Conservation (phyloP, 2,113 vertebrate species). For the Phylloscopus trochilus region DNA sequence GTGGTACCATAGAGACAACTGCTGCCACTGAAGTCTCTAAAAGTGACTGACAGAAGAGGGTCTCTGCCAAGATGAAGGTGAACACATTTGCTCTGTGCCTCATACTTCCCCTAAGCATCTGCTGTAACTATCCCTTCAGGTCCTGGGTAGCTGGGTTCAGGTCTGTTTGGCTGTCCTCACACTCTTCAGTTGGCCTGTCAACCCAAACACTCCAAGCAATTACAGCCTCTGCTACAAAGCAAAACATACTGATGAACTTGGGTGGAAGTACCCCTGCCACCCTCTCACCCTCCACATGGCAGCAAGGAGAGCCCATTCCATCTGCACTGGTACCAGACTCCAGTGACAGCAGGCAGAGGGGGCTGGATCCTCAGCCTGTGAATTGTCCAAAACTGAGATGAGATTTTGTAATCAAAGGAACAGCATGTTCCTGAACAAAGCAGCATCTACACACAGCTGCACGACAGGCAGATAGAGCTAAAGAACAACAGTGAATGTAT, state of each 20-base stretch:
- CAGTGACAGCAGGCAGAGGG: not conserved
- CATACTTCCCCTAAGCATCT: not conserved
- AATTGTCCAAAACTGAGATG: not conserved
- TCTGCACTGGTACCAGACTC: not conserved
- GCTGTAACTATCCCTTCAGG: not conserved
- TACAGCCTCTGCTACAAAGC: not conserved
- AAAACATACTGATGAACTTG: not conserved
- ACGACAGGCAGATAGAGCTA: not conserved
- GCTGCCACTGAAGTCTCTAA: not conserved
- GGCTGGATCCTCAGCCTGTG: not conserved
- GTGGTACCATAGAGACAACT: not conserved
- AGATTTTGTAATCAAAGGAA: not conserved
- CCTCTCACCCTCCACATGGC: not conserved
- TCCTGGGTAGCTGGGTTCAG: not conserved
- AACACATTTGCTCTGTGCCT: not conserved
- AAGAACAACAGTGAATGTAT: not conserved
- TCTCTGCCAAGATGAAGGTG: not conserved
- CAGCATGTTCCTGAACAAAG: not conserved
- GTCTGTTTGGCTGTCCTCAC: not conserved
- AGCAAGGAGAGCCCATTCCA: not conserved
- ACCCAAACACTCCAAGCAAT: not conserved
- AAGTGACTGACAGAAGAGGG: not conserved
- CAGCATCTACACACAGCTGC: not conserved
- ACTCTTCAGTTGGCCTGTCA: not conserved
- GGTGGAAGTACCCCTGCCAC: fast-evolving